These are phyloP conservation scores for Brotogeris chrysoptera DNA, from an alignment of 2,797 vertebrate genomes.

Conservation along the genomic window DNA sequence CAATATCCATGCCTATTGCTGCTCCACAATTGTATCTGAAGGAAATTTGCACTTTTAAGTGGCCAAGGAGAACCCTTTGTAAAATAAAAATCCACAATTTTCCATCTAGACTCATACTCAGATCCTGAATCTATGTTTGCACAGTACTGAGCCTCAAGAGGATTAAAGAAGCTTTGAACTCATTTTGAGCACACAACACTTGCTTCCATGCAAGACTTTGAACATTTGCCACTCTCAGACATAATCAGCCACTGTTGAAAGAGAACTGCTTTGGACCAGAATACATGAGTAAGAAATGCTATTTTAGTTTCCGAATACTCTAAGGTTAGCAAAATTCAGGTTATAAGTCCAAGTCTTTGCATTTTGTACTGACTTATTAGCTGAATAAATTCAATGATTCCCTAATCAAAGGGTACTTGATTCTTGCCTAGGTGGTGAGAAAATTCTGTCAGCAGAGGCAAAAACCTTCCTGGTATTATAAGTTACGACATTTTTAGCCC, in stretches of 20 bases:
- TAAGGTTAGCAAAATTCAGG: not conserved
- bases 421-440: not conserved
- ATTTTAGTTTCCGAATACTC: not conserved
- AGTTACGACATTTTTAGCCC: not conserved
- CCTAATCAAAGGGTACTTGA: not conserved
- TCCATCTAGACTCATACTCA: not conserved
- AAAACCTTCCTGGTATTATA: not conserved
- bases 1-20: fast-evolving
- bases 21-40: not conserved
- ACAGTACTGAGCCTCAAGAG: not conserved
- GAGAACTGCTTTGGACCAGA: not conserved
- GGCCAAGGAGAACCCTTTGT: not conserved
- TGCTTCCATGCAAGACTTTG: not conserved
- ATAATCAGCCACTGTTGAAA: not conserved
- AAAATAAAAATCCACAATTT: not conserved
- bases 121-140: not conserved
- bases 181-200: not conserved
- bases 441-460: not conserved
- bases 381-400: not conserved
- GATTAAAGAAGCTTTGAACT: not conserved
- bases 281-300: not conserved
- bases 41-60: not conserved
- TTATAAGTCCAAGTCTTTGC: not conserved
- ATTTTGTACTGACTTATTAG: not conserved
- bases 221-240: not conserved